These are phyloP conservation scores for Acronicta alni DNA, from an alignment of 2,888 invertebrate genomes.

Conservation along the genomic window DNA sequence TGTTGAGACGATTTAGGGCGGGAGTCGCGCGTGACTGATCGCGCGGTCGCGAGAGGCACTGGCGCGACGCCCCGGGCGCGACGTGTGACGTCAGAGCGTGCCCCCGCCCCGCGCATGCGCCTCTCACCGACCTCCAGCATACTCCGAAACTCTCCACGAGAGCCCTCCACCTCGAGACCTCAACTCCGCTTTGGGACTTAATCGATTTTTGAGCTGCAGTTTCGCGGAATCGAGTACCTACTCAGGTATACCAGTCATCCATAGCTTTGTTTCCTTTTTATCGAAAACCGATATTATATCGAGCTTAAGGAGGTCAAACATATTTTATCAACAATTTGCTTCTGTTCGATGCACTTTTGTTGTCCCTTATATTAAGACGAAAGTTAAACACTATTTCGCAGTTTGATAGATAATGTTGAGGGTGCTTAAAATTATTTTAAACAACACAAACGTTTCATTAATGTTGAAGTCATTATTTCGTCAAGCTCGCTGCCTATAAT, in stretches of 20 bases:
- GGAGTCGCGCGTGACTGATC: constrained; percentile 82
- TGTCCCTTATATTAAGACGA: constrained; percentile 1
- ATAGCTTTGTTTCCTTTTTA: constrained; percentile 40
- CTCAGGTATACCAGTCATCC: constrained; percentile 69
- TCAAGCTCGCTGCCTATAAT: constrained; percentile 19
- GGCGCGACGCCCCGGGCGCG: constrained; percentile 82
- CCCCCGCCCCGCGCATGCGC: constrained; percentile 83
- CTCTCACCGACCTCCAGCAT: constrained; percentile 64
- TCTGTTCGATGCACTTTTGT: constrained; percentile 9
- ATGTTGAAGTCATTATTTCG: constrained; percentile 21
- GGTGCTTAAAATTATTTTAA: constrained; percentile 9
- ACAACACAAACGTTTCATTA: constrained; percentile 2
- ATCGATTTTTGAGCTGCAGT: constrained; percentile 88
- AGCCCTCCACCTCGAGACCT: constrained; percentile 87
- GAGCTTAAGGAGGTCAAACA: constrained; percentile 25
- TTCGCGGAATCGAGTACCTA: constrained; percentile 76
- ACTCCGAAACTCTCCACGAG: constrained; percentile 84
- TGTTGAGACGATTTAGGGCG: constrained; percentile 76
- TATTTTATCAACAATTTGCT: constrained; percentile 21
- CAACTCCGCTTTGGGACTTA: constrained; percentile 85
- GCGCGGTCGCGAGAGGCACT: constrained; percentile 86
- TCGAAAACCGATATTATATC: constrained; percentile 47
- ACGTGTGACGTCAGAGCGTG: constrained; percentile 84
- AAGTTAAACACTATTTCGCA: constrained; percentile 7
- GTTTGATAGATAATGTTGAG: neutral